Evolutionary conservation across 2,797 vertebrate genomes (phyloP), one percentile per base, ranked within the genome.

Genomic region (Aulostomus chinensis): DNA sequence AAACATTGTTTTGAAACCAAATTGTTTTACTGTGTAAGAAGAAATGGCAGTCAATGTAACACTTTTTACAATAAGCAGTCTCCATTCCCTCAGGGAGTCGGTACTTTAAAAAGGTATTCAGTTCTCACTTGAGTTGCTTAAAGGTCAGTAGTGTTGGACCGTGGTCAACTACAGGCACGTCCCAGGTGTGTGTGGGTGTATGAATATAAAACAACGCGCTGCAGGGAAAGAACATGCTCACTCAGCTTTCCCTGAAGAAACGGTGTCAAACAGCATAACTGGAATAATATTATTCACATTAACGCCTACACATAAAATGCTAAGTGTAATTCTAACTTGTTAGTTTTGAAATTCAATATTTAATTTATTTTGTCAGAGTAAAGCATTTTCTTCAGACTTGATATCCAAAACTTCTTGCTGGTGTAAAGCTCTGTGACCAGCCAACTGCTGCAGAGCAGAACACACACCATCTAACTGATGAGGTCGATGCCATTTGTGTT

Each of bases 81-180:
- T 25, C 24, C 24, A 25, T 25, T 25, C 24, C 9, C 9, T 25
- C 24, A 9, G 9, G 24, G 24, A 33, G 1, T 1, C n/a, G 12
- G 31, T 33, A 18, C 34, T 18, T 18, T 18, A 11, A 10, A 36
- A 20, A 70, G 16, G 16, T 43, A 43, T 59, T 55, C 10, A 25
- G 32, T 68, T 42, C 55, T 73, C 43, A 30, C 51, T 37, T 47
- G 56, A 71, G 47, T 20, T 59, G 55, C 32, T 56, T 24, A 48
- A 35, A 73, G 75, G 80, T 80, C 76, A 79, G 41, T 24, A 16
- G 40, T n/a, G 31, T 45, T 62, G 9, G 41, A 53, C 49, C 60
- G 12, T 26, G 2, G 36, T 56, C 48, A 57, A 58, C 61, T 47
- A 40, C n/a, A 20, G 18, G 37, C 57, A 48, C 16, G 45, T 65